A percentile compares a stretch with the other conserved stretches of the same genome.
Conservation (phyloP, 2,113 vertebrate genomes). For the Vimba vimba region DNA sequence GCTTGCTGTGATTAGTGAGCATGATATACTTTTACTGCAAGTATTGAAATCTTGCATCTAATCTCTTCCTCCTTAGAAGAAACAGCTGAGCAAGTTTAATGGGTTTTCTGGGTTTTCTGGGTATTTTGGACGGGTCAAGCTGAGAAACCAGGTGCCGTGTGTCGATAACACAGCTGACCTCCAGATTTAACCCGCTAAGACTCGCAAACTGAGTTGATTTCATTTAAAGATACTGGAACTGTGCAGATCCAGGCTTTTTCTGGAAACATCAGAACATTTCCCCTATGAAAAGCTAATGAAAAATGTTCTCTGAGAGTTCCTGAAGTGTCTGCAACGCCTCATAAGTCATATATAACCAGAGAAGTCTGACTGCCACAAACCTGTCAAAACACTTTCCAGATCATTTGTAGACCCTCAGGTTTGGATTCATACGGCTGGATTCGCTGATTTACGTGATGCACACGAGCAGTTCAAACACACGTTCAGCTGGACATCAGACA, state of each 20-base stretch:
- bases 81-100: not conserved
- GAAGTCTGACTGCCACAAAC: not conserved
- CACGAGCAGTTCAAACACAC: constrained; percentile 35
- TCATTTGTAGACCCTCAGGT: not conserved
- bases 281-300: not conserved
- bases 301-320: not conserved
- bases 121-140: not conserved
- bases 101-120: not conserved
- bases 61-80: not conserved
- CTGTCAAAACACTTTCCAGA: constrained; percentile 7
- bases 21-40: not conserved
- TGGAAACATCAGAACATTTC: not conserved
- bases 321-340: not conserved
- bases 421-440: constrained; percentile 14
- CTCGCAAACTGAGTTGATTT: not conserved
- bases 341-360: not conserved
- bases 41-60: not conserved
- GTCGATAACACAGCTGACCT: not conserved
- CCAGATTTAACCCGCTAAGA: not conserved
- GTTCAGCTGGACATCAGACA: not conserved
- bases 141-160: not conserved
- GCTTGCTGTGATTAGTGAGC: not conserved
- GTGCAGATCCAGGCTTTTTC: not conserved
- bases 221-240: not conserved
- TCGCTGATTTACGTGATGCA: constrained; percentile 43